Evolutionary conservation across 1,140 invertebrate species (phyloP).

Genomic region (Cheumatopsyche charites): DNA sequence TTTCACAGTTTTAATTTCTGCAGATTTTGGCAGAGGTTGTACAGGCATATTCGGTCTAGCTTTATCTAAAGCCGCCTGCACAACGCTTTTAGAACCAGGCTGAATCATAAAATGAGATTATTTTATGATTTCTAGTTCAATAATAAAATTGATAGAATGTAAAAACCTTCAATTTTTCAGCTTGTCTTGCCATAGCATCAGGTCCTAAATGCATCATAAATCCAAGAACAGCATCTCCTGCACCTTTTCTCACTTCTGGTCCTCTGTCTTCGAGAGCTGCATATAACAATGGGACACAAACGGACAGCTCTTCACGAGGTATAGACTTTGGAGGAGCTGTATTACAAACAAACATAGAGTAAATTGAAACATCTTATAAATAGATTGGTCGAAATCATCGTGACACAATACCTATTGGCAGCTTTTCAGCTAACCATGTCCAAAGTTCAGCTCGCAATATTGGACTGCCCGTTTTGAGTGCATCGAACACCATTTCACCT

Average conservation of each 20-base stretch:
- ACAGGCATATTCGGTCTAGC: conserved; percentile 82
- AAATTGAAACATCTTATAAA: conserved; percentile 2
- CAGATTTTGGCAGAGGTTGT: conserved; percentile 76
- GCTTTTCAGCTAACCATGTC: conserved; percentile 81
- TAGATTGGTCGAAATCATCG: neutral
- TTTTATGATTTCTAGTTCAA: conserved; percentile 21
- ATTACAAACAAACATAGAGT: conserved; percentile 40
- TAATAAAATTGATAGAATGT: neutral
- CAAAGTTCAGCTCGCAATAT: conserved; percentile 80
- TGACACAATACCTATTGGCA: conserved; percentile 74
- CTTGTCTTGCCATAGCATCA: conserved; percentile 77
- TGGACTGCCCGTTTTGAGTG: conserved; percentile 83
- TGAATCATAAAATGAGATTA: conserved; percentile 50
- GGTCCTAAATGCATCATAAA: conserved; percentile 94
- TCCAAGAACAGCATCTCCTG: conserved; percentile 85
- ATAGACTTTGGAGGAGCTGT: conserved; percentile 71
- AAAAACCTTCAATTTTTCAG: conserved; percentile 81
- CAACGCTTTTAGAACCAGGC: conserved; percentile 82
- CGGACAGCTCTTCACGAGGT: conserved; percentile 79
- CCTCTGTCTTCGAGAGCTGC: conserved; percentile 89
- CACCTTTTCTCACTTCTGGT: conserved; percentile 88
- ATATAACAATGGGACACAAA: conserved; percentile 82
- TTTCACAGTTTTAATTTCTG: conserved; percentile 66
- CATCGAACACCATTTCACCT: conserved; percentile 87
- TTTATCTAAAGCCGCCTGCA: conserved; percentile 84